These are phyloP conservation scores for Vespertilio murinus DNA, from an alignment of 2,797 vertebrate genomes.

Conservation along the genomic window DNA sequence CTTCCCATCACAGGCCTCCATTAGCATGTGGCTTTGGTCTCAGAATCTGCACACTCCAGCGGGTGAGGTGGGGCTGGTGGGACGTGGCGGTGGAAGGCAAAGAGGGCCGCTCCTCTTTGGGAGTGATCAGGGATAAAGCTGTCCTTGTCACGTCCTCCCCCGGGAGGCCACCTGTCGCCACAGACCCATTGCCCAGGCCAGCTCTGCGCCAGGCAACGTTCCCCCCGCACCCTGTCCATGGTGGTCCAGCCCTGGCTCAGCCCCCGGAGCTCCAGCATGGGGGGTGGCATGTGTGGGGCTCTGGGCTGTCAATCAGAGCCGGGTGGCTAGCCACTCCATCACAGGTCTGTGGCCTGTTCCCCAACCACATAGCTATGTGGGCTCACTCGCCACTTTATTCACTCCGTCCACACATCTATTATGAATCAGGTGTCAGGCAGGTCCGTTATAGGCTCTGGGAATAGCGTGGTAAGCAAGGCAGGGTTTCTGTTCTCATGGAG, in stretches of 20 bases:
- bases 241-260: slow-evolving; percentile 58
- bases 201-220: no score
- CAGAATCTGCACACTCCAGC: neutral
- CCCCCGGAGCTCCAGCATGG: neutral
- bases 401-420: neutral
- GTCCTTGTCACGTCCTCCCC: neutral
- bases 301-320: neutral
- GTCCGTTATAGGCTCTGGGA: neutral
- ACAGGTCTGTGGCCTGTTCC: neutral
- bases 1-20: fast-evolving
- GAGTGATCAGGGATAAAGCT: neutral
- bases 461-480: neutral
- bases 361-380: neutral
- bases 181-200: neutral
- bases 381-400: neutral
- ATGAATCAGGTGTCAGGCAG: neutral
- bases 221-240: neutral
- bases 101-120: neutral
- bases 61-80: neutral
- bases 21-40: neutral
- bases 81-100: neutral
- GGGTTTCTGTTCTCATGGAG: neutral
- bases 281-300: neutral
- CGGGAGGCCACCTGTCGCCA: neutral
- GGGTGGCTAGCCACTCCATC: neutral